Conservation (phyloP, 2,888 invertebrate species). For the Dynastes maya region DNA sequence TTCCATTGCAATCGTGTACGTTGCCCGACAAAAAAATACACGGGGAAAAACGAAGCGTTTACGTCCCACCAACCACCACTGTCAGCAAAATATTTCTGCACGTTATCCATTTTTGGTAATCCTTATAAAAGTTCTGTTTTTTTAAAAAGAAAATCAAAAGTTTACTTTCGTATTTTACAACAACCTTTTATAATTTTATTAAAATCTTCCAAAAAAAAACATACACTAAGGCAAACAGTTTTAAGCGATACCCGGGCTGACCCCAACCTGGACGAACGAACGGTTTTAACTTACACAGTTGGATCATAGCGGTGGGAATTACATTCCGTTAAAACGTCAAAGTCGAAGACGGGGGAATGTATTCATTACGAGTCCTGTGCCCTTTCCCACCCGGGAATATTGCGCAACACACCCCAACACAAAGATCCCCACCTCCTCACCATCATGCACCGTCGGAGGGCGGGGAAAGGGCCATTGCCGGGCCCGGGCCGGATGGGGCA, state of each 20-base stretch:
- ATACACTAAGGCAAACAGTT: not conserved
- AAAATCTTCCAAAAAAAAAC: no score
- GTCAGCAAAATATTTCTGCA: no score
- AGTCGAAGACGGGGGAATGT: constrained; percentile 41
- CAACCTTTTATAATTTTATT: no score
- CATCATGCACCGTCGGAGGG: not conserved
- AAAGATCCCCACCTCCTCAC: not conserved
- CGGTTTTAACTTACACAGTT: not conserved
- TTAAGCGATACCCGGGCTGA: not conserved
- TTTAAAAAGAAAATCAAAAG: no score
- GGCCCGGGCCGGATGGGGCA: not conserved
- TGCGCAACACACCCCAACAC: constrained; percentile 17
- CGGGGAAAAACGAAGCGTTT: no score
- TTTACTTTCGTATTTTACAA: not conserved
- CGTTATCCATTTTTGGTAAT: no score
- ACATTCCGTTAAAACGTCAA: constrained; percentile 40
- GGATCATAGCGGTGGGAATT: constrained; percentile 18
- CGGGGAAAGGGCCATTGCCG: not conserved
- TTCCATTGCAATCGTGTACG: no score
- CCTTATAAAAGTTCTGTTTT: no score
- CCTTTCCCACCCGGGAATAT: constrained; percentile 46
- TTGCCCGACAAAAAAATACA: no score
- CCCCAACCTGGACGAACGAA: not conserved
- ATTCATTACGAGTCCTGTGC: constrained; percentile 42
- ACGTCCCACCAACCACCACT: no score